Conservation (phyloP, 1,140 invertebrate genomes). For the Mamestra configurata region DNA sequence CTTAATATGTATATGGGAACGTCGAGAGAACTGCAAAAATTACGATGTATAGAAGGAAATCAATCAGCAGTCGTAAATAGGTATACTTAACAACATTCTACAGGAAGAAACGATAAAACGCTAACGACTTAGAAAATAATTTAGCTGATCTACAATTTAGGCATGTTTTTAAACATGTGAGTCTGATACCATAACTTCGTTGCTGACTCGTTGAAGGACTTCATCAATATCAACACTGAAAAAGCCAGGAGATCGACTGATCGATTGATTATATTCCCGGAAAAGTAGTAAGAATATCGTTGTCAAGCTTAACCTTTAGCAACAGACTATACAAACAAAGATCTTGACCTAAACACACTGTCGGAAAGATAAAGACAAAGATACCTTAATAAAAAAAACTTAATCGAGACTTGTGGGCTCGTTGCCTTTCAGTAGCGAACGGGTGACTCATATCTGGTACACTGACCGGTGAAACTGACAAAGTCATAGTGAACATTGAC, state of each 20-base stretch:
- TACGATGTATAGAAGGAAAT: neutral
- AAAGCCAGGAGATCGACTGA: no score
- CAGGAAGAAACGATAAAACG: neutral
- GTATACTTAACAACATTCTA: neutral
- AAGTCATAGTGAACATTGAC: neutral
- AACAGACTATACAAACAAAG: neutral
- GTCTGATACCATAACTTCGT: neutral
- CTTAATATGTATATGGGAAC: neutral
- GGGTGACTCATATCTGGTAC: neutral
- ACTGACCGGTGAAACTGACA: neutral
- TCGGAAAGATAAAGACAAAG: neutral
- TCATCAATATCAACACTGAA: no score
- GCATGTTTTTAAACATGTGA: neutral
- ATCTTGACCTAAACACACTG: neutral
- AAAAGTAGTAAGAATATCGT: neutral
- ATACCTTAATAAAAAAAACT: neutral
- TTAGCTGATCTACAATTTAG: neutral
- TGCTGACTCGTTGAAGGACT: no score
- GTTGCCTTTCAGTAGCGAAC: neutral
- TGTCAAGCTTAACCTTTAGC: neutral
- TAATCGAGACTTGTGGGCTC: neutral
- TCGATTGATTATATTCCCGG: neutral
- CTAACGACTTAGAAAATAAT: neutral
- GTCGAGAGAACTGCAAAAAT: neutral
- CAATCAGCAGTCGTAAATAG: no score